Percentiles rank a stretch among this genome's conserved stretches.
Evolutionary conservation across 2,888 invertebrate genomes (phyloP).

Genomic region (Cryptus armator): DNA sequence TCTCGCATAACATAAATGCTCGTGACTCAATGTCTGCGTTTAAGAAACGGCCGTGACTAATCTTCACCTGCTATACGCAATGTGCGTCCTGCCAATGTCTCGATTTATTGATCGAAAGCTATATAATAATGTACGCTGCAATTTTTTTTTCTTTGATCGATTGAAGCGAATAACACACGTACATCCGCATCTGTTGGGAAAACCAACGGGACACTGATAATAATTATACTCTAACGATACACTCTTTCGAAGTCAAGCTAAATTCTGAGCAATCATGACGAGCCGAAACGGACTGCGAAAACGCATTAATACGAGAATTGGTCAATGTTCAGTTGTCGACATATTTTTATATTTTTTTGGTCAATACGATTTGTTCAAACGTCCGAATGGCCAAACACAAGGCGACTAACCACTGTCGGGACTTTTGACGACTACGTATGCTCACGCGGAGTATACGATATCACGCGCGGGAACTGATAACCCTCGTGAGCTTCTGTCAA

Average conservation of each 20-base stretch:
- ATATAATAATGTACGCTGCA: not conserved
- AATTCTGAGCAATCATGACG: not conserved
- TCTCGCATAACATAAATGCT: conserved; percentile 1
- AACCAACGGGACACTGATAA: conserved; percentile 1
- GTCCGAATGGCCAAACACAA: not conserved
- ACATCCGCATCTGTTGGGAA: not conserved
- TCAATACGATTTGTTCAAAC: not conserved
- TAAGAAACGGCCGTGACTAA: not conserved
- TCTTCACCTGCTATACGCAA: conserved; percentile 4
- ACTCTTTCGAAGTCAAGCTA: conserved; percentile 5
- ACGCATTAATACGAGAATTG: not conserved
- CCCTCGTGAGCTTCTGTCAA: conserved; percentile 40
- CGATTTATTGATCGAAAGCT: not conserved
- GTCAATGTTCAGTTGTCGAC: not conserved
- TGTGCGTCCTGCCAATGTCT: conserved; percentile 10
- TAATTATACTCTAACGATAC: conserved; percentile 5
- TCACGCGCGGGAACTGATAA: conserved; percentile 41
- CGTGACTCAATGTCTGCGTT: conserved; percentile 16
- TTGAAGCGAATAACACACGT: not conserved
- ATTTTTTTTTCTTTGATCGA: not conserved
- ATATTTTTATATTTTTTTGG: not conserved
- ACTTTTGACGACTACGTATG: not conserved
- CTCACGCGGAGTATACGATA: not conserved
- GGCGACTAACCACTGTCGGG: not conserved
- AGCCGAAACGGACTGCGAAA: not conserved